Evolutionary conservation across 2,797 vertebrate species (phyloP).

Genomic region (Gallirallus australis): DNA sequence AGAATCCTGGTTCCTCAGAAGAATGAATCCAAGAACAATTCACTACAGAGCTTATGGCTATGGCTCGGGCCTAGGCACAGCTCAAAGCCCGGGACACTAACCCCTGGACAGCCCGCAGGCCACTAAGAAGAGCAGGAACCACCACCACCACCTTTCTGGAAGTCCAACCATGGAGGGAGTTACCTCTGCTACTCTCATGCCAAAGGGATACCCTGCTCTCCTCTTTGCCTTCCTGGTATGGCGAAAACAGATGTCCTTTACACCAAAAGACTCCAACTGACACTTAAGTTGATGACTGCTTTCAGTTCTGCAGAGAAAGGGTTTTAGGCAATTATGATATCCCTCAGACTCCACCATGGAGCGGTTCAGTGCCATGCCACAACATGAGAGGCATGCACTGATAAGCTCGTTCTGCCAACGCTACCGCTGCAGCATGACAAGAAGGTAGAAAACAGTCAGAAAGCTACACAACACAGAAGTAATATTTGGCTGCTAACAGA

Average conservation of each 20-base stretch:
- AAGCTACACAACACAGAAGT: background rate
- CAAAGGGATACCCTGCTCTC: background rate
- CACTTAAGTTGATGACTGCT: background rate
- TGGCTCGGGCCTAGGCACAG: rapidly evolving
- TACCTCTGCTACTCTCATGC: background rate
- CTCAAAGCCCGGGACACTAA: background rate
- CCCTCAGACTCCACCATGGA: background rate
- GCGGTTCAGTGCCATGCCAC: background rate
- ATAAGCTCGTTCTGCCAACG: background rate
- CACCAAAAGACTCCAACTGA: background rate
- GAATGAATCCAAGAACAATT: background rate
- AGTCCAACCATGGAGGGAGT: background rate
- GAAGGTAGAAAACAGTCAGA: background rate
- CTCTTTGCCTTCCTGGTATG: background rate
- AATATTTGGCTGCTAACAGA: background rate
- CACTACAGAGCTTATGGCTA: background rate
- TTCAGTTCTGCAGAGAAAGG: background rate
- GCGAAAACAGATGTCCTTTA: background rate
- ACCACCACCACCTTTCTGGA: background rate
- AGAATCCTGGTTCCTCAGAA: rapidly evolving
- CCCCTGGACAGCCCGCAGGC: background rate
- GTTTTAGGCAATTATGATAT: background rate
- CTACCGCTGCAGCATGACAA: background rate
- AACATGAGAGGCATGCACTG: rapidly evolving
- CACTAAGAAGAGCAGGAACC: background rate